Evolutionary conservation across 2,113 vertebrate species (phyloP).

Genomic region (Pithys albifrons): DNA sequence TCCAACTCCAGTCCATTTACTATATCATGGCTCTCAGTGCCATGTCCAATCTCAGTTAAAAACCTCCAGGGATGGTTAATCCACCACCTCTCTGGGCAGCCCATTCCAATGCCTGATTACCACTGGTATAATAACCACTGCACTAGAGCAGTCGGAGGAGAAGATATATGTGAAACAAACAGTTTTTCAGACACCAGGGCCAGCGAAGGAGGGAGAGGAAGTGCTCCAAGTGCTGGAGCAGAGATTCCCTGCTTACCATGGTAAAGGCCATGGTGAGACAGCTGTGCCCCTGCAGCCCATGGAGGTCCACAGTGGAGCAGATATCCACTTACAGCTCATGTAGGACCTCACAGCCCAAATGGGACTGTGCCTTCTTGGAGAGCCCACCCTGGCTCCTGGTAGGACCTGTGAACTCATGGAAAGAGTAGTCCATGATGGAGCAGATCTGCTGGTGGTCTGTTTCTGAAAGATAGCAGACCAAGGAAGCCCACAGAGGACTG

Average conservation of each 20-base stretch:
- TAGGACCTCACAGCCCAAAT: not conserved
- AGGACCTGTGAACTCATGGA: not conserved
- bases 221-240: not conserved
- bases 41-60: too few relatives aligned
- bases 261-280: too few relatives aligned
- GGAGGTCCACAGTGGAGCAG: not conserved
- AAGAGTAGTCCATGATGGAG: not conserved
- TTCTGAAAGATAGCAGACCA: not conserved
- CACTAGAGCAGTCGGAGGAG: too few relatives aligned
- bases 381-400: rapidly evolving
- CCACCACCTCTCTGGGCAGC: too few relatives aligned
- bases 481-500: not conserved
- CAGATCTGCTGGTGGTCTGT: not conserved
- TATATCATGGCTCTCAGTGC: too few relatives aligned
- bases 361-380: rapidly evolving
- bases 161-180: not conserved
- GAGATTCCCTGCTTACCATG: too few relatives aligned
- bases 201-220: not conserved
- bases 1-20: too few relatives aligned
- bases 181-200: not conserved
- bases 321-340: not conserved
- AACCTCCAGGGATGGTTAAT: too few relatives aligned
- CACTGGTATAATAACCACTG: too few relatives aligned
- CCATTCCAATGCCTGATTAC: too few relatives aligned
- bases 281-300: not conserved